These are phyloP conservation scores for Cinclus cinclus DNA, from an alignment of 2,113 vertebrate genomes.

Conservation along the genomic window DNA sequence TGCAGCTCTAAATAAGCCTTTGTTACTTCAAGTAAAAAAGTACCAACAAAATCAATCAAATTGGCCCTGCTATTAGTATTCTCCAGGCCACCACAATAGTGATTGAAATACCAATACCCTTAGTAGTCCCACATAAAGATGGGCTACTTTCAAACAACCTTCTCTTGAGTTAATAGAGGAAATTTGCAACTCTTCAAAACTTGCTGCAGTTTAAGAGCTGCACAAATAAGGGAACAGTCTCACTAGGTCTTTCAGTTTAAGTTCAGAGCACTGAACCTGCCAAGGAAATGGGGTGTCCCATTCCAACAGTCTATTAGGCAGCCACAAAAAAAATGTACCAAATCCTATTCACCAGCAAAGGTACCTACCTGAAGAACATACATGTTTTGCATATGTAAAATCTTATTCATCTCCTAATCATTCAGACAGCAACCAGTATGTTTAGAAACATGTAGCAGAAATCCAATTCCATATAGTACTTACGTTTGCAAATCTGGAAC, in stretches of 20 bases:
- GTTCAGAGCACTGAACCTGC: background rate
- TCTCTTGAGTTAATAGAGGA: background rate
- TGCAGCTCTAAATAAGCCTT: background rate
- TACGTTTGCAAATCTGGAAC: background rate
- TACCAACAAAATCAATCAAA: constrained; percentile 12
- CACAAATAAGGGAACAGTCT: background rate
- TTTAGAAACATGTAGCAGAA: background rate
- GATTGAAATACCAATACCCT: background rate
- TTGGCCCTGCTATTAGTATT: background rate
- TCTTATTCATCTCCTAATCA: background rate
- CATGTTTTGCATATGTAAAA: background rate
- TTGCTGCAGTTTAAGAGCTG: background rate
- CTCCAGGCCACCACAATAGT: background rate
- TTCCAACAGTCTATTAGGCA: background rate
- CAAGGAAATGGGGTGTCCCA: background rate
- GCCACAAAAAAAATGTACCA: background rate
- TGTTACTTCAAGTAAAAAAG: background rate
- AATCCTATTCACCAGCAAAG: background rate
- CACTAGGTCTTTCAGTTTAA: background rate
- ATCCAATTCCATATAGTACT: background rate
- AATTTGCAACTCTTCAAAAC: background rate
- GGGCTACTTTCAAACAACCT: background rate
- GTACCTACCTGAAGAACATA: background rate
- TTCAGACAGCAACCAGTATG: background rate
- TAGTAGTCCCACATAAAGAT: background rate